phyloP scores from a whole-genome alignment of 1,140 invertebrate genomes.

The Hycleus phaleratus region DNA sequence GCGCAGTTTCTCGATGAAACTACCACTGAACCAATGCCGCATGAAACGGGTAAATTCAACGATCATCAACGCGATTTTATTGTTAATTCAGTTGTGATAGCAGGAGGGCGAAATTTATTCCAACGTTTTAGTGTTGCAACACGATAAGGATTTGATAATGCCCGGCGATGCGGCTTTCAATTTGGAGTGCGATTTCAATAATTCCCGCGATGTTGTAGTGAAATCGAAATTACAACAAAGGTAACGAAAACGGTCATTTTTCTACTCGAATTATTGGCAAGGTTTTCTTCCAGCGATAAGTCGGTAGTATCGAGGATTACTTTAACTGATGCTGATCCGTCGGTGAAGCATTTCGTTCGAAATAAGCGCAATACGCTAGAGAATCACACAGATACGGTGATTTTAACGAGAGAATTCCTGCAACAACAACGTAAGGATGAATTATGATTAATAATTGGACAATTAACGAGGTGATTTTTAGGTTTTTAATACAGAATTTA shows the following conservation, averaged over 20 bases:
- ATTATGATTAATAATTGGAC: constrained; percentile 2
- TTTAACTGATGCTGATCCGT: constrained; percentile 42
- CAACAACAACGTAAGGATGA: constrained; percentile 23
- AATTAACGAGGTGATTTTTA: neutral
- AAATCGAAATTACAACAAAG: constrained; percentile 41
- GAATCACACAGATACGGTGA: constrained; percentile 38
- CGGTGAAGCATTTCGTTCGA: constrained; percentile 27
- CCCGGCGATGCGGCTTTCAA: constrained; percentile 56
- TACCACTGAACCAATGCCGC: constrained; percentile 49
- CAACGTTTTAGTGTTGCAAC: constrained; percentile 52
- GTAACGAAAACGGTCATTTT: neutral
- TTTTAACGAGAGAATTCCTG: constrained; percentile 30
- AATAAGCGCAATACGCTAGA: constrained; percentile 28
- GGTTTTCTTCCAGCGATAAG: constrained; percentile 11
- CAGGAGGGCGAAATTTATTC: constrained; percentile 46
- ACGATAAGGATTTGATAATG: constrained; percentile 55
- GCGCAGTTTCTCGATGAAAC: constrained; percentile 47
- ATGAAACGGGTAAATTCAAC: constrained; percentile 42
- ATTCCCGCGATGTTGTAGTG: constrained; percentile 45
- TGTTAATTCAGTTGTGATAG: neutral
- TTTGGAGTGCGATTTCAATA: constrained; percentile 52
- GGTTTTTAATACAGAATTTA: neutral
- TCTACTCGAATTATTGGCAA: neutral
- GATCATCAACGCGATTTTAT: neutral
- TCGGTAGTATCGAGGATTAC: constrained; percentile 39